Percentiles rank a stretch among this genome's conserved stretches.
Conservation (phyloP, 1,140 invertebrate species). For the Drosophila micromelanica region DNA sequence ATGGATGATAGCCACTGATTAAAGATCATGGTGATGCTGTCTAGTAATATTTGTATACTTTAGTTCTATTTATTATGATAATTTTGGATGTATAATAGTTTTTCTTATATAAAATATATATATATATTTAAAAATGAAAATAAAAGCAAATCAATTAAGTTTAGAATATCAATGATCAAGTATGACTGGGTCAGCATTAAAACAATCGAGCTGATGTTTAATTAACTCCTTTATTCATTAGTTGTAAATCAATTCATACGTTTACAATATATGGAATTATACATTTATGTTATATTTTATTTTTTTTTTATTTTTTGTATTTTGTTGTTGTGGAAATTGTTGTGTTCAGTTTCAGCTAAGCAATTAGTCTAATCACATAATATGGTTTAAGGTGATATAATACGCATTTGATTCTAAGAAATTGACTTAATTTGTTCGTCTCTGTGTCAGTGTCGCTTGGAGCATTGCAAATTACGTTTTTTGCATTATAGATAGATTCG, state of each 20-base stretch:
- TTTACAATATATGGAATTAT: conserved; percentile 75
- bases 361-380: conserved; percentile 80
- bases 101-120: conserved; percentile 68
- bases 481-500: conserved; percentile 36
- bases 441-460: conserved; percentile 41
- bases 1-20: conserved; percentile 33
- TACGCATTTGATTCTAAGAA: conserved; percentile 81
- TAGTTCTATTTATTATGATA: conserved; percentile 82
- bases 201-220: conserved; percentile 31
- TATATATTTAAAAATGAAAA: conserved; percentile 71
- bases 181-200: neutral
- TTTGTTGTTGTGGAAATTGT: conserved; percentile 36
- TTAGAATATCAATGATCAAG: conserved; percentile 32
- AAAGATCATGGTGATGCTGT: conserved; percentile 58
- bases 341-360: conserved; percentile 69
- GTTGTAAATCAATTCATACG: conserved; percentile 71
- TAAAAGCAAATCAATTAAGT: conserved; percentile 81
- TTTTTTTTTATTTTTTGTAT: conserved; percentile 38
- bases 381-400: conserved; percentile 76
- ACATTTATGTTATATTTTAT: conserved; percentile 59
- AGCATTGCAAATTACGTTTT: conserved; percentile 46
- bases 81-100: conserved; percentile 82
- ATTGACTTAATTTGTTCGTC: conserved; percentile 65
- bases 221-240: conserved; percentile 78
- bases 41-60: conserved; percentile 83